Base-by-base conservation (phyloP, 64 coral and sea anemone genomes). In the Pachyseris speciosa region DNA sequence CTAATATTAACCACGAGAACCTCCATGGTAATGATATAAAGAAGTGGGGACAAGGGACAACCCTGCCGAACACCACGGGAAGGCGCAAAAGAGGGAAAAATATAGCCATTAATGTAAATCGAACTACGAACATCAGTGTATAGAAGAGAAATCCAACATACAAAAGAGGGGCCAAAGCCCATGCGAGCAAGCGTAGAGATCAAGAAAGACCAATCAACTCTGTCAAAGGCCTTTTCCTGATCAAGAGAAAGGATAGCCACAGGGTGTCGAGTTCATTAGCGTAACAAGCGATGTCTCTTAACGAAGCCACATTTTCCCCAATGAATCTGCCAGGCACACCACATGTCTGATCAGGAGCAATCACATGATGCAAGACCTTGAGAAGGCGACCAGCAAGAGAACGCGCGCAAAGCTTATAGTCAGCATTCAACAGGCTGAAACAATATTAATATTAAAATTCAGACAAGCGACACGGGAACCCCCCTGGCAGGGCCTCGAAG, bases 161-260 rank as follows among this genome's bases (percentile, higher is more conserved):
- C 4, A 34, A 86, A 86, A 12, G 66, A 86, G 0, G 84, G 44
- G 39, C 84, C 42, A 44, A 87, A 72, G 0, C 68, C 34, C 68
- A 72, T 41, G 20, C 4, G 0, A 0, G 16, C 7, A 1, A 72
- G 19, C 0, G 68, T 72, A 10, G 2, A 17, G 1, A 6, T 10
- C 13, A 69, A 16, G 12, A 69, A 38, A 1, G 9, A 9, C 29
- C 32, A 83, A 3, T 94, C 85, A 1, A 94, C 92, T 0, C 85
- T 5, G 27, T 93, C 80, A n/a, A 92, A 92, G 6, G 80, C 79
- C 27, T 85, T 92, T 22, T 93, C 72, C 12, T 93, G 84, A n/a
- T 88, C 85, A 17, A 94, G 2, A 5, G 78, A 75, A 3, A 89
- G 9, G 0, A 66, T 0, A 1, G 91, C 91, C 0, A 51, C 22